phyloP scores from a whole-genome alignment of 2,888 invertebrate species.

The Lasiommata megera region DNA sequence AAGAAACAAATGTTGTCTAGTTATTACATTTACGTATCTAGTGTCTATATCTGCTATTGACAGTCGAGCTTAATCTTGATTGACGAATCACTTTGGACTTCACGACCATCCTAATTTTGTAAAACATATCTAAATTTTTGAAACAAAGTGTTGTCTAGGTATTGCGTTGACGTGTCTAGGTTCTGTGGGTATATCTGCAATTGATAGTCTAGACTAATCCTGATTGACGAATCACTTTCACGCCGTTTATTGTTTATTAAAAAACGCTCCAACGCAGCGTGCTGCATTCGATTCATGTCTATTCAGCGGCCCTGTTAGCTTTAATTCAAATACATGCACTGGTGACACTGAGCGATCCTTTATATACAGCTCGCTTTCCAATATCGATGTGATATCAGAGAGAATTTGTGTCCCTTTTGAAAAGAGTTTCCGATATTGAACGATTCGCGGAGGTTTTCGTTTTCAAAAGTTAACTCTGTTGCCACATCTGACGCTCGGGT shows the following conservation, averaged over 20 bases:
- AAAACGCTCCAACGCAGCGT: not conserved
- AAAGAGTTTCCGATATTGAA: not conserved
- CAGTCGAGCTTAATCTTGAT: not conserved
- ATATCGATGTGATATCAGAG: constrained; percentile 7
- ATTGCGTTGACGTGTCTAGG: too few species aligned
- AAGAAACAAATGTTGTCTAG: too few species aligned
- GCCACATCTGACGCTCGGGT: not conserved
- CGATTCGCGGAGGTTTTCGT: not conserved
- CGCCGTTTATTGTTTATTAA: constrained; percentile 1
- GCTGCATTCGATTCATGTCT: not conserved
- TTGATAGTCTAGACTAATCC: too few species aligned
- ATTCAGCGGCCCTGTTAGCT: not conserved
- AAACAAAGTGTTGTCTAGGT: too few species aligned
- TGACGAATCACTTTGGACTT: too few species aligned
- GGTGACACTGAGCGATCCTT: constrained; percentile 11
- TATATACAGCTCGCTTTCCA: constrained; percentile 6
- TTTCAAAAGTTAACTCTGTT: not conserved
- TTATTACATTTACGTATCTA: too few species aligned
- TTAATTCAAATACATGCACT: constrained; percentile 12
- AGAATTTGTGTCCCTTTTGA: not conserved
- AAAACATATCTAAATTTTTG: too few species aligned
- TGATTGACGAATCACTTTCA: not conserved
- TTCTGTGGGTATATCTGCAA: too few species aligned
- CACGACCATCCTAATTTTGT: too few species aligned
- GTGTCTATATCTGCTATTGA: not conserved